These are phyloP conservation scores for Plutella xylostella DNA, from an alignment of 2,888 invertebrate species.

Conservation along the genomic window DNA sequence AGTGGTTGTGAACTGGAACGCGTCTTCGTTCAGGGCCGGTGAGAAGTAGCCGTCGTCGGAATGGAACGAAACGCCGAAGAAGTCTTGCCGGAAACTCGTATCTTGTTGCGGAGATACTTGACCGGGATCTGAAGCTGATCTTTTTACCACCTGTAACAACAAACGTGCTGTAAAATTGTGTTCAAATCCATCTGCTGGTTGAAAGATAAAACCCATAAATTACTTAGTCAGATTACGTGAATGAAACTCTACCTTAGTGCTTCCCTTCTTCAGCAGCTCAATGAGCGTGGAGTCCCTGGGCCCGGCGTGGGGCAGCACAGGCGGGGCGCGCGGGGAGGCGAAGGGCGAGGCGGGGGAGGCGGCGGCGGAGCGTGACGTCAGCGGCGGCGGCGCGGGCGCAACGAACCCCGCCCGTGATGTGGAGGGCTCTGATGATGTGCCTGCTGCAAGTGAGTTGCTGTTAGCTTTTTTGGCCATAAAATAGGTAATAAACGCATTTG, in stretches of 20 bases:
- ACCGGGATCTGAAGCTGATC: slow-evolving; percentile 80
- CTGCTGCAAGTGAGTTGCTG: neutral
- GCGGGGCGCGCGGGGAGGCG: slow-evolving; percentile 55
- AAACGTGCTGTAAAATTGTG: slow-evolving; percentile 8
- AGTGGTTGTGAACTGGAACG: slow-evolving; percentile 73
- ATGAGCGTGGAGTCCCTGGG: slow-evolving; percentile 84
- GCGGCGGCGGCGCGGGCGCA: slow-evolving; percentile 55
- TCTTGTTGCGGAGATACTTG: slow-evolving; percentile 70
- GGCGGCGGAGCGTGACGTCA: slow-evolving; percentile 45
- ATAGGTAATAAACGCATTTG: too few species aligned
- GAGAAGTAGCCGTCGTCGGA: slow-evolving; percentile 74
- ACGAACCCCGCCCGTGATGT: slow-evolving; percentile 47
- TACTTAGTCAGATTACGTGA: neutral
- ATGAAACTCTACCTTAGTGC: slow-evolving; percentile 56
- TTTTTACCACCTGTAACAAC: slow-evolving; percentile 71
- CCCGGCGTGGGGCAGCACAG: slow-evolving; percentile 33
- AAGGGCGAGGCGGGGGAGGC: slow-evolving; percentile 60
- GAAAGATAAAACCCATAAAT: neutral
- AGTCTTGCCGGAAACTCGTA: slow-evolving; percentile 70
- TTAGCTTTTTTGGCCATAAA: too few species aligned
- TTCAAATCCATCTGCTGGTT: neutral
- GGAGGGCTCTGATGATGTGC: slow-evolving; percentile 25
- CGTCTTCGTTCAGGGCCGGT: slow-evolving; percentile 80
- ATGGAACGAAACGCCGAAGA: slow-evolving; percentile 74
- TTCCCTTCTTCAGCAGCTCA: slow-evolving; percentile 79